These are phyloP conservation scores for Strongylocentrotus purpuratus DNA, from an alignment of 35 echinoderm and acorn worm genomes.

Conservation along the genomic window DNA sequence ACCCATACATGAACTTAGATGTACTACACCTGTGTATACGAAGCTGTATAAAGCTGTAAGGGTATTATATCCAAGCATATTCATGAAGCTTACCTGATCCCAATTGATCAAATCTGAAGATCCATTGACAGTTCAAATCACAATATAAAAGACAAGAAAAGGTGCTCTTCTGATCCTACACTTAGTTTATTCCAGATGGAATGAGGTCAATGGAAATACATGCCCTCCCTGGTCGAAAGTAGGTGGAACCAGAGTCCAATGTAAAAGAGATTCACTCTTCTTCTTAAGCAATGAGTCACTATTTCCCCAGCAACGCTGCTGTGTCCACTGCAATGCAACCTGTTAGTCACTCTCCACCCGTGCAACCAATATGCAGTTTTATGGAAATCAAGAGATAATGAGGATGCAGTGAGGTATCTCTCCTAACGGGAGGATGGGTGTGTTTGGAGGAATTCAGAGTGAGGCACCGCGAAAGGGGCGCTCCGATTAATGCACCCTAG, in stretches of 20 bases:
- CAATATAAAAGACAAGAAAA: background rate
- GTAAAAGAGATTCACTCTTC: background rate
- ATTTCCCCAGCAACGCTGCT: background rate
- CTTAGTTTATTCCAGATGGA: background rate
- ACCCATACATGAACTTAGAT: background rate
- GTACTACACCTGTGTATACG: background rate
- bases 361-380: background rate
- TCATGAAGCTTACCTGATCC: background rate
- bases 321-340: conserved; percentile 23
- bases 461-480: background rate
- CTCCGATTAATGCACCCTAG: background rate
- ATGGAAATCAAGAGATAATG: conserved; percentile 37
- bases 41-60: background rate
- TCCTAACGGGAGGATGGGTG: conserved; percentile 22
- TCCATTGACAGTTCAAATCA: background rate
- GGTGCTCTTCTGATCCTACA: background rate
- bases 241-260: too few relatives aligned
- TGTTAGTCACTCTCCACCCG: background rate
- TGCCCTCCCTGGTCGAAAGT: background rate
- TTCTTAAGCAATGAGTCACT: background rate
- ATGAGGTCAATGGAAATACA: background rate
- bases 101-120: background rate
- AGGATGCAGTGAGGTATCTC: conserved; percentile 4
- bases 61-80: background rate
- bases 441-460: background rate